Conservation (phyloP, 2,797 vertebrate genomes). For the Orestias chungarensis region DNA sequence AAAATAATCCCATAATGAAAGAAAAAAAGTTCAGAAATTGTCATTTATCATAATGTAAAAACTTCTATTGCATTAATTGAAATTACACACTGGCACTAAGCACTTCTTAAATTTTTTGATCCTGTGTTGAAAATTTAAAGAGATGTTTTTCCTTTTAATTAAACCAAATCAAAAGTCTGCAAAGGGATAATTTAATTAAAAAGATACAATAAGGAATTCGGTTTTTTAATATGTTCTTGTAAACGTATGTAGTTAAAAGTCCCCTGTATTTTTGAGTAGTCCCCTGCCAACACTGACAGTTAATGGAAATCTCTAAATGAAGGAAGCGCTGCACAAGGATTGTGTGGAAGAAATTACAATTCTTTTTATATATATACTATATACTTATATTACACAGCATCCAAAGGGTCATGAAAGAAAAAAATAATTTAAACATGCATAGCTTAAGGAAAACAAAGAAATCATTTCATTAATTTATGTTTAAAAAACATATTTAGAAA, state of each 20-base stretch:
- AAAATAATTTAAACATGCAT: background rate
- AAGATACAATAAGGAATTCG: too few relatives aligned
- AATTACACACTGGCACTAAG: background rate
- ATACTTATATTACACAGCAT: background rate
- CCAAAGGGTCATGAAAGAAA: background rate
- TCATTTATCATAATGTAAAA: background rate
- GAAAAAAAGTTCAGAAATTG: background rate
- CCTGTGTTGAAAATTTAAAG: constrained; percentile 9
- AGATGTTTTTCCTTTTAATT: background rate
- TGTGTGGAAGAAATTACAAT: too few relatives aligned
- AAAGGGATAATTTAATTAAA: too few relatives aligned
- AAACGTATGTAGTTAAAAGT: background rate
- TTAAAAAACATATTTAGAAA: background rate
- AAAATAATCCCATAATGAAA: background rate
- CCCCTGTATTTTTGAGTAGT: background rate
- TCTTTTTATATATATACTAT: too few relatives aligned
- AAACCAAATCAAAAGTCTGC: background rate
- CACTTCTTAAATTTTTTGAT: constrained; percentile 28
- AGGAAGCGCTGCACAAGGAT: background rate
- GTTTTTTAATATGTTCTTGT: too few relatives aligned
- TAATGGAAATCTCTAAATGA: background rate
- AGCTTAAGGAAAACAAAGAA: background rate
- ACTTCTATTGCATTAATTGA: background rate
- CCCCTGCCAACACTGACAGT: background rate
- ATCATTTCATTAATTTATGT: background rate